Percentiles rank a stretch among this genome's conserved stretches.
These are phyloP conservation scores for Spilarctia lutea DNA, from an alignment of 2,888 invertebrate genomes.

Conservation along the genomic window DNA sequence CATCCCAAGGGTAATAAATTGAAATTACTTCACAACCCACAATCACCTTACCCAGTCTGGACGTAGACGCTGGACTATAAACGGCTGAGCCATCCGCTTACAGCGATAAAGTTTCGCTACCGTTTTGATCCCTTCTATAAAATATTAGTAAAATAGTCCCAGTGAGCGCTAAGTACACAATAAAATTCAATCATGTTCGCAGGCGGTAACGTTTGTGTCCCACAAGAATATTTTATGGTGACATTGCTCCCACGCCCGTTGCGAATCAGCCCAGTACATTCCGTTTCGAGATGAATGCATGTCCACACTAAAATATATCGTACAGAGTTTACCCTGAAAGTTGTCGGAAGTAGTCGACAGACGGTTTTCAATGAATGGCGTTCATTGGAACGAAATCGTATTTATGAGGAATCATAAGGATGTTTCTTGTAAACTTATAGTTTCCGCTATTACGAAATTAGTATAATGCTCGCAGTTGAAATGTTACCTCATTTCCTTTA, in stretches of 20 bases:
- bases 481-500: slow-evolving; percentile 28
- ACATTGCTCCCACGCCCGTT: slow-evolving; percentile 78
- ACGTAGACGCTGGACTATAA: slow-evolving; percentile 19
- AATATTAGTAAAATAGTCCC: slow-evolving; percentile 58
- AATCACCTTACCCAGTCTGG: slow-evolving; percentile 7
- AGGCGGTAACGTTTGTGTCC: slow-evolving; percentile 69
- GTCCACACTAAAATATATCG: slow-evolving; percentile 49
- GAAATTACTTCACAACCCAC: slow-evolving; percentile 13
- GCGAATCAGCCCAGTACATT: slow-evolving; percentile 64
- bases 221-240: slow-evolving; percentile 79
- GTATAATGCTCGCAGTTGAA: slow-evolving; percentile 18
- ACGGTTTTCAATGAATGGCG: slow-evolving; percentile 36
- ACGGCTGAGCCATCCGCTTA: slow-evolving; percentile 25
- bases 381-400: slow-evolving; percentile 41
- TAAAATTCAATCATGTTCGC: slow-evolving; percentile 83
- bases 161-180: slow-evolving; percentile 71
- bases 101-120: slow-evolving; percentile 39
- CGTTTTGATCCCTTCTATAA: slow-evolving; percentile 44
- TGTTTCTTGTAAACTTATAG: slow-evolving; percentile 34
- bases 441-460: slow-evolving; percentile 46
- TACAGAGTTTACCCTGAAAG: slow-evolving; percentile 30
- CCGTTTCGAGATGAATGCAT: slow-evolving; percentile 60
- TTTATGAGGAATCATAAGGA: slow-evolving; percentile 45
- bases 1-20: slow-evolving; percentile 4
- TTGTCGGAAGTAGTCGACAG: slow-evolving; percentile 48